These are phyloP conservation scores for Spinibarbus caldwelli DNA, from an alignment of 2,797 vertebrate species.

Conservation along the genomic window DNA sequence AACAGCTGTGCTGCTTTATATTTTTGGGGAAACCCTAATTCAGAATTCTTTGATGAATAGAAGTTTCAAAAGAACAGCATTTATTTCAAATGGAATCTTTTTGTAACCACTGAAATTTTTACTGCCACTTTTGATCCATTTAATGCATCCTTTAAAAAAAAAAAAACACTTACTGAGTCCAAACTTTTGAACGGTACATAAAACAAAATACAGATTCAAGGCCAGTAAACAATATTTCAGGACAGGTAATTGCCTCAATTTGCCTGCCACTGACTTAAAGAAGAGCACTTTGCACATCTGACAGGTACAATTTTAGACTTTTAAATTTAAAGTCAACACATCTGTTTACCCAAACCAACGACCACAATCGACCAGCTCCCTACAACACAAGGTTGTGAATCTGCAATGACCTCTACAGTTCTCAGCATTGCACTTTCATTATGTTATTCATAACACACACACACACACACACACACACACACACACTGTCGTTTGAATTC, in stretches of 20 bases:
- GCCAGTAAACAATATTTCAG: not conserved
- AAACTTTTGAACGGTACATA: not conserved
- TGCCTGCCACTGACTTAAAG: not conserved
- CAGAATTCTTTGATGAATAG: too few relatives aligned
- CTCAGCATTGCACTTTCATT: not conserved
- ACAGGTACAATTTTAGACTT: not conserved
- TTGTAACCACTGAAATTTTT: not conserved
- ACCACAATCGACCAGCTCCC: not conserved
- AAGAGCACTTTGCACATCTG: not conserved
- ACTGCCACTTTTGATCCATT: not conserved
- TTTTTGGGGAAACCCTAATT: too few relatives aligned
- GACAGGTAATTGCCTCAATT: not conserved
- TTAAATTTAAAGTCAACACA: not conserved
- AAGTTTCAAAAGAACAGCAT: too few relatives aligned
- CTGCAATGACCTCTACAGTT: conserved; percentile 25
- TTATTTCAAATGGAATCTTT: not conserved
- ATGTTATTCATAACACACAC: conserved; percentile 32
- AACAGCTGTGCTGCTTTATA: too few relatives aligned
- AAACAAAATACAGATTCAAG: not conserved
- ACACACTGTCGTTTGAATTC: conserved; percentile 1
- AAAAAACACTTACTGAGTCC: not conserved
- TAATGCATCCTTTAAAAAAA: not conserved
- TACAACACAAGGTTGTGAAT: not conserved
- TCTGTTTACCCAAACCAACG: not conserved
- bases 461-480: too few relatives aligned